Percentiles rank a stretch among this genome's conserved stretches.
phyloP scores from a whole-genome alignment of 2,797 vertebrate genomes.

The Knipowitschia caucasica region DNA sequence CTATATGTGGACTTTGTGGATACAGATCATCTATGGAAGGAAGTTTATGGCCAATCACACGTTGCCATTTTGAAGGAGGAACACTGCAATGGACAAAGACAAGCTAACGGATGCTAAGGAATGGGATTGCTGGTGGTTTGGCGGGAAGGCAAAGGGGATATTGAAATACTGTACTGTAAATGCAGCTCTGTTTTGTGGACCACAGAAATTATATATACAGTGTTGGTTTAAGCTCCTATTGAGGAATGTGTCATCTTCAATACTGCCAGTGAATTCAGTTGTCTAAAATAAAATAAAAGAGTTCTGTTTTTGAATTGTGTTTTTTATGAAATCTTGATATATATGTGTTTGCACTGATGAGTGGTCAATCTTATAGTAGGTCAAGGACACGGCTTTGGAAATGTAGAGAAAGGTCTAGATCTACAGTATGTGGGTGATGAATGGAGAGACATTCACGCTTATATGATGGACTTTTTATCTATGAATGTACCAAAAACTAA shows the following conservation, averaged over 20 bases:
- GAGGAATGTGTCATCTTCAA: constrained; percentile 33
- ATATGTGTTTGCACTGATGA: no score
- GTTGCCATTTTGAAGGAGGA: constrained; percentile 13
- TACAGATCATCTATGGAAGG: constrained; percentile 16
- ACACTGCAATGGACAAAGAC: constrained; percentile 6
- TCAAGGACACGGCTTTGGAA: not conserved
- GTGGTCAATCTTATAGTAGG: no score
- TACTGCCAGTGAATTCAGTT: constrained; percentile 22
- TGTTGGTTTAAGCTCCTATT: constrained; percentile 4
- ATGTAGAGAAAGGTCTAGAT: no score
- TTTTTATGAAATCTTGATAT: constrained; percentile 2
- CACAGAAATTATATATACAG: not conserved
- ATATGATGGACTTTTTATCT: not conserved
- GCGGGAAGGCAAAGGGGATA: constrained; percentile 13
- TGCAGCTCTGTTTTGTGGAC: constrained; percentile 24
- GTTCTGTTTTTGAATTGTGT: constrained; percentile 3
- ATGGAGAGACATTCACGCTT: not conserved
- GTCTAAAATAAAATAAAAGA: constrained; percentile 12
- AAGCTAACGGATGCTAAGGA: constrained; percentile 1
- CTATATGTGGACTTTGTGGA: constrained; percentile 48
- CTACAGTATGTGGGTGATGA: not conserved
- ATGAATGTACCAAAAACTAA: not conserved
- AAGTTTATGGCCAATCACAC: constrained; percentile 29
- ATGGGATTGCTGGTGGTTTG: constrained; percentile 2
- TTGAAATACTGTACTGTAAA: constrained; percentile 20